Conservation (phyloP, 2,113 vertebrate genomes). For the Elanus axillaris region DNA sequence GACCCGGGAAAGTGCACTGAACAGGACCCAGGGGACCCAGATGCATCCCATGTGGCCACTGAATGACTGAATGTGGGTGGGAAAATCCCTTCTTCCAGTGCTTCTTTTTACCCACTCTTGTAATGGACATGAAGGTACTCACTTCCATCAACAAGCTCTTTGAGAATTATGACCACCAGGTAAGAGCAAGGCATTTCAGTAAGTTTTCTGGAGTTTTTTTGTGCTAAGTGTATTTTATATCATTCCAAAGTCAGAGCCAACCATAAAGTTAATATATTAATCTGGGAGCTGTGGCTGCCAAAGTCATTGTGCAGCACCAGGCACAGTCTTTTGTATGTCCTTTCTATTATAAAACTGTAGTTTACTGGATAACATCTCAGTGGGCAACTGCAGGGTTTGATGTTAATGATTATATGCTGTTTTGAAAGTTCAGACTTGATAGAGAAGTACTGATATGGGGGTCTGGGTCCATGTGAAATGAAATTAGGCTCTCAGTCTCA, state of each 20-base stretch:
- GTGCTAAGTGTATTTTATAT: neutral
- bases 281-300: neutral
- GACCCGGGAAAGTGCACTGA: neutral
- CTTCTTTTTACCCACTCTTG: neutral
- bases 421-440: neutral
- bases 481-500: neutral
- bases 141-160: neutral
- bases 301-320: neutral
- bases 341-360: neutral
- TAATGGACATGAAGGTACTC: neutral
- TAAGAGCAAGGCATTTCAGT: neutral
- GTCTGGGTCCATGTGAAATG: neutral
- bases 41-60: neutral
- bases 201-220: neutral
- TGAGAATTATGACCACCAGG: neutral
- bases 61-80: neutral
- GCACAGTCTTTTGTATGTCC: neutral
- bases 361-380: neutral
- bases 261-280: neutral
- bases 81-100: neutral
- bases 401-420: neutral
- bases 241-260: neutral
- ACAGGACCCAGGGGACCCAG: neutral
- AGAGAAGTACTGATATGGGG: neutral
- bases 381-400: neutral